These are phyloP conservation scores for Grantiella picta DNA, from an alignment of 2,113 vertebrate genomes.

Conservation along the genomic window DNA sequence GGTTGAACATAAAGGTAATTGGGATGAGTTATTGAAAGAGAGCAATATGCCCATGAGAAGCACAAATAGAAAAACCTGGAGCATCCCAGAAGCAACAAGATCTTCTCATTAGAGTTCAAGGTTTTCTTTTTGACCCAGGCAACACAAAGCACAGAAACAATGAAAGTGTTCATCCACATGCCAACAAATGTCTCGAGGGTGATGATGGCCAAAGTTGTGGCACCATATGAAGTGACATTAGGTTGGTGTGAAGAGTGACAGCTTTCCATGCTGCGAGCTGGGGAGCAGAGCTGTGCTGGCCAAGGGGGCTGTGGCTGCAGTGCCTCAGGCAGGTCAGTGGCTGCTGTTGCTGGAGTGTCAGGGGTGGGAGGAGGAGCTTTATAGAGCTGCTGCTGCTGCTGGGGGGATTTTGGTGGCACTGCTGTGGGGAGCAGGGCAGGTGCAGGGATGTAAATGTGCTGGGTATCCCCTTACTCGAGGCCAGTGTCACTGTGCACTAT, in stretches of 20 bases:
- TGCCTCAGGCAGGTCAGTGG: background rate
- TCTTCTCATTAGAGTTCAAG: slow-evolving; percentile 6
- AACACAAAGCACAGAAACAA: background rate
- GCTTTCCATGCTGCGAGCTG: background rate
- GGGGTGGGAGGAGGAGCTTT: background rate
- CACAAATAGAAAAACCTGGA: background rate
- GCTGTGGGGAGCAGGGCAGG: background rate
- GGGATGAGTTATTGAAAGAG: background rate
- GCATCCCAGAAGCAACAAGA: background rate
- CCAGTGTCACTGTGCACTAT: background rate
- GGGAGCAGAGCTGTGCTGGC: background rate
- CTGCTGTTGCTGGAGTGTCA: background rate
- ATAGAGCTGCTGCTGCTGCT: background rate
- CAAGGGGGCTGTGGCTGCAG: background rate
- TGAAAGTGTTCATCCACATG: slow-evolving; percentile 1
- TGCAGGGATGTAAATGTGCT: slow-evolving; percentile 30
- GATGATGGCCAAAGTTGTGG: rapidly evolving
- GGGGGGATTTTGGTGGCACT: background rate
- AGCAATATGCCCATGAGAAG: rapidly evolving
- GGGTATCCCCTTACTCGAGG: background rate
- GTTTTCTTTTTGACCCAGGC: background rate
- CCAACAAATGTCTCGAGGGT: background rate
- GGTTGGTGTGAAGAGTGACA: background rate
- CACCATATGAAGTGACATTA: background rate
- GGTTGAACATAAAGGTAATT: rapidly evolving